Evolutionary conservation across 2,888 invertebrate genomes (phyloP), one percentile per base, ranked within the genome.

Genomic region (Leptopilina syphax): DNA sequence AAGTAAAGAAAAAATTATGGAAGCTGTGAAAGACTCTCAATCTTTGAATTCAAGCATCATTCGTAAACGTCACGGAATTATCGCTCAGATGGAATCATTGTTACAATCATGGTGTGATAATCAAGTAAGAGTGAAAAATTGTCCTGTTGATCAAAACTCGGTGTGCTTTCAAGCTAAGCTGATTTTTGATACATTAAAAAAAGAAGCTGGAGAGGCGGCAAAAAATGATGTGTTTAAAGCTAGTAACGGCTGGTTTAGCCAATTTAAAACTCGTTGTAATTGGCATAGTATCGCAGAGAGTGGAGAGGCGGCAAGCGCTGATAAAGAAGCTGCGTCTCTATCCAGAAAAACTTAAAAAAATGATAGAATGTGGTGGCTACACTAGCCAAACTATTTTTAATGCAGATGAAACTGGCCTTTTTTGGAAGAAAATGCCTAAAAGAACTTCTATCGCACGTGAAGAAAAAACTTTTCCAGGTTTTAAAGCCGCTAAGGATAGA

Each of bases 221-320:
- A 47, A 47, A 68, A 41, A 84, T 68, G 60, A 78, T 66, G 78
- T 44, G 77, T 83, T 86, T 83, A 77, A 77, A 78, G 84, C 85
- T 65, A 85, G 83, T 77, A 83, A 83, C 76, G 84, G 85, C 67
- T 85, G 85, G 83, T 84, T 84, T 60, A 47, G 66, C 60, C 57
- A 80, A 67, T 84, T 85, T 80, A 76, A 79, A 83, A 68, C 34
- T 65, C 80, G 82, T 10, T 83, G 80, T 79, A 76, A 79, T 80
- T 77, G 81, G 68, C 84, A 85, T 70, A 85, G 78, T 82, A 76
- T 84, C 54, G 79, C 79, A 79, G 77, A 83, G 77, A 70, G 67
- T 50, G 84, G 85, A 60, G 85, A 85, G 80, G 79, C 77, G 50
- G 84, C 84, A 65, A 82, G 81, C 68, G 82, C 80, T 54, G 82